phyloP scores from a whole-genome alignment of 2,113 vertebrate species.

The Alces alces region DNA sequence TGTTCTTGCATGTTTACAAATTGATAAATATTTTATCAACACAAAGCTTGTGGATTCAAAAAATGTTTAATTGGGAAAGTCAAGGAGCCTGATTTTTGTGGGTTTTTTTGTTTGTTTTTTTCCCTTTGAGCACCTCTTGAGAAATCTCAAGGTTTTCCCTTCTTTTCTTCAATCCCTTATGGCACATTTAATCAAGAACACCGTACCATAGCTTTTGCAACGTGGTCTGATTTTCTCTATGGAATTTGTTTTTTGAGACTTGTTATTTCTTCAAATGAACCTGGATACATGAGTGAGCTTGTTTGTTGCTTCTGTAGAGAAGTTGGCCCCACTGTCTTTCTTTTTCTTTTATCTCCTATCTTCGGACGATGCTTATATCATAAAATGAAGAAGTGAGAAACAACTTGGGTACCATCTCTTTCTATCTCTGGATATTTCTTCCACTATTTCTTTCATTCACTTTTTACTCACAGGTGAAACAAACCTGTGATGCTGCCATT shows the following conservation, averaged over 20 bases:
- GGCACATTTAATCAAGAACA: neutral
- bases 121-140: neutral
- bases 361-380: neutral
- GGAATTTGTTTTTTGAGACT: neutral
- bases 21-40: neutral
- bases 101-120: neutral
- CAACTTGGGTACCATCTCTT: neutral
- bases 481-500: neutral
- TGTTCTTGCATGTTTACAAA: neutral
- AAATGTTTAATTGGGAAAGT: neutral
- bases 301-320: neutral
- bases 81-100: neutral
- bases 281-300: neutral
- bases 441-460: neutral
- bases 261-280: neutral
- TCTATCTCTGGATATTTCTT: neutral
- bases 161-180: neutral
- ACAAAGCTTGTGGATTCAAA: neutral
- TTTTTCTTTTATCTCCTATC: neutral
- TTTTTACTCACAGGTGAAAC: neutral
- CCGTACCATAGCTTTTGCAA: neutral
- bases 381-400: neutral
- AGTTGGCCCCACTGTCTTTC: neutral
- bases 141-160: neutral
- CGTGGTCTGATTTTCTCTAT: neutral